Base-by-base conservation (phyloP, 1,140 invertebrate genomes). In the Vanessa tameamea region DNA sequence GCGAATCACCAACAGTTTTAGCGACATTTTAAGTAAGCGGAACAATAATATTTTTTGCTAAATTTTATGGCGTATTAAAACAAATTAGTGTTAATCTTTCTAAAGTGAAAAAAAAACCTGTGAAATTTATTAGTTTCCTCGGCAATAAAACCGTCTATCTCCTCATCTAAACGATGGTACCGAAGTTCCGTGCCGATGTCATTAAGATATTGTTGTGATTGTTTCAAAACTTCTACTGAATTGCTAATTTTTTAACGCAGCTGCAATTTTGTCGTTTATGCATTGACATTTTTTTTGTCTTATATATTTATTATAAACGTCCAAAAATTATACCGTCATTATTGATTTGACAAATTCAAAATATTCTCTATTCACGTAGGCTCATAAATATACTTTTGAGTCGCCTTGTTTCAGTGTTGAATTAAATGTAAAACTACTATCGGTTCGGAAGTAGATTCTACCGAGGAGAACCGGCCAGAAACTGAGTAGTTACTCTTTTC, bases 101-200 rank as follows among this genome's bases (percentile, higher is more conserved):
- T 43, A 26, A 23, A 51, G 64, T 43, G 16, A 47, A 67, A 79
- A 87, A 88, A 89, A 31, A 84, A 79, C 26, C 59, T 63, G 61
- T 73, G 72, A 84, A 82, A 90, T 90, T 90, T 90, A 90, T 90
- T 85, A 82, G 80, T 84, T 87, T 87, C 81, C 82, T 80, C 82
- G 78, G 64, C 82, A 86, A 88, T 90, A 90, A 90, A 89, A 85
- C 82, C 80, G 74, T 67, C 63, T 87, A 88, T 87, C 85, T 77
- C 63, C 64, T 64, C 61, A 87, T 89, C 87, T 89, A 79, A 88
- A 89, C 82, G 79, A 79, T 51, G 16, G 72, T 73, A 64, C 8
- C 82, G 75, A 71, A 83, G 78, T 82, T 80, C 77, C 53, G 80
- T 70, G 64, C 72, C 55, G 84, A 83, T 86, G 75, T 82, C 79